A percentile compares a stretch with the other conserved stretches of the same genome.
Evolutionary conservation across 2,113 vertebrate species (phyloP).

Genomic region (Parus major): DNA sequence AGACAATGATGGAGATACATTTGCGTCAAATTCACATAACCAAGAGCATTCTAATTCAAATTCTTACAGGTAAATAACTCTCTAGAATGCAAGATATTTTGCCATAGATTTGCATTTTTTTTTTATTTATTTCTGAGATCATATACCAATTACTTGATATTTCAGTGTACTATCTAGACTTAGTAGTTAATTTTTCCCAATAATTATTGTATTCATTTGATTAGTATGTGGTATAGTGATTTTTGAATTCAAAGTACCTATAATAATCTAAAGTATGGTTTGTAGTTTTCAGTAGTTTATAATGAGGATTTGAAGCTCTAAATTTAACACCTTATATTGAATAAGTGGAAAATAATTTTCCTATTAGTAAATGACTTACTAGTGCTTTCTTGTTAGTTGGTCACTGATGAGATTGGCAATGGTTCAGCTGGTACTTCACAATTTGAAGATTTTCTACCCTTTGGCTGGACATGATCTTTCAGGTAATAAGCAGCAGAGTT

Average conservation of each 20-base stretch:
- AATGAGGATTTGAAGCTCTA: not conserved
- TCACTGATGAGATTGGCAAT: conserved; percentile 96
- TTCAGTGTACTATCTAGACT: not conserved
- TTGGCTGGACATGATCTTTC: conserved; percentile 94
- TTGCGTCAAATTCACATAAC: conserved; percentile 77
- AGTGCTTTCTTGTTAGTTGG: conserved; percentile 84
- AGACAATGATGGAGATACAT: conserved; percentile 76
- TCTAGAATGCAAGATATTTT: not conserved
- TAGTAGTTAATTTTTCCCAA: not conserved
- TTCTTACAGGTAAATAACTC: conserved; percentile 87
- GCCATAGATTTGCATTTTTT: not conserved
- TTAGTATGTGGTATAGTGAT: not conserved
- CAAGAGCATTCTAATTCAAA: conserved; percentile 94
- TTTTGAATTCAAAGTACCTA: not conserved
- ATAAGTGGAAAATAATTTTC: not conserved
- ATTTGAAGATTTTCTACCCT: conserved; percentile 94
- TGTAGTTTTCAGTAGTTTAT: not conserved
- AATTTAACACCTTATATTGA: not conserved
- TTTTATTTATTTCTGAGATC: not conserved
- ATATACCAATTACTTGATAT: not conserved
- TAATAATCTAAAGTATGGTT: not conserved
- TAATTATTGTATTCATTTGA: not conserved
- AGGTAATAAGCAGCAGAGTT: conserved; percentile 79
- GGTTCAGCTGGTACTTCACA: conserved; percentile 94
- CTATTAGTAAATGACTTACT: not conserved